Evolutionary conservation across 2,113 vertebrate genomes (phyloP), one percentile per base, ranked within the genome.

Genomic region (Hipposideros armiger): DNA sequence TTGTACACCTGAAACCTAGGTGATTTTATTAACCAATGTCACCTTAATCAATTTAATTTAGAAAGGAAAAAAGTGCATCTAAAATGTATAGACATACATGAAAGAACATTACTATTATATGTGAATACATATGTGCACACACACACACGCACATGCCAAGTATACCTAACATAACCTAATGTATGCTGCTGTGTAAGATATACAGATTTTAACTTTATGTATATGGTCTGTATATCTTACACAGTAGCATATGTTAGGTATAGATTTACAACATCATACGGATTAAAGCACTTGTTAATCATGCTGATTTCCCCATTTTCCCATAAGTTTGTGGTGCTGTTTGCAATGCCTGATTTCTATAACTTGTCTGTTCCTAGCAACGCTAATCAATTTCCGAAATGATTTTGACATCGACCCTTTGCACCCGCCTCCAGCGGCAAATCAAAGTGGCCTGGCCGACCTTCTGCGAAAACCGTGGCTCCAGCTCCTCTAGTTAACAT

Each of bases 291-390:
- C 28, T n/a, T 24, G 4, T 8, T 6, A 1, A 42, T 62, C n/a
- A 24, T 47, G 36, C 24, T 22, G 20, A 47, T 50, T 45, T 45
- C n/a, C 24, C 19, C 14, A 0, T n/a, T 45, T 45, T 40, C 24
- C 19, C 14, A 0, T n/a, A 58, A 56, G 13, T 30, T 15, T 19
- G 11, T 7, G 45, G 3, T 11, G 7, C 3, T 15, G 1, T 32
- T 70, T n/a, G 9, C 22, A 11, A 3, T 9, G 7, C 60, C 16
- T 36, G 17, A 30, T 60, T 76, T 26, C 58, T 5, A 16, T 3
- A 19, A n/a, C 16, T 6, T 4, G 7, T 0, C 22, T 26, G 28
- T 58, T 28, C 50, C 42, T 15, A 28, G 50, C 4, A 50, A 5
- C 5, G 13, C 40, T 11, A 42, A 60, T 3, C 28, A 14, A 32